phyloP scores from a whole-genome alignment of 1,140 invertebrate genomes.

The Hirudo medicinalis region DNA sequence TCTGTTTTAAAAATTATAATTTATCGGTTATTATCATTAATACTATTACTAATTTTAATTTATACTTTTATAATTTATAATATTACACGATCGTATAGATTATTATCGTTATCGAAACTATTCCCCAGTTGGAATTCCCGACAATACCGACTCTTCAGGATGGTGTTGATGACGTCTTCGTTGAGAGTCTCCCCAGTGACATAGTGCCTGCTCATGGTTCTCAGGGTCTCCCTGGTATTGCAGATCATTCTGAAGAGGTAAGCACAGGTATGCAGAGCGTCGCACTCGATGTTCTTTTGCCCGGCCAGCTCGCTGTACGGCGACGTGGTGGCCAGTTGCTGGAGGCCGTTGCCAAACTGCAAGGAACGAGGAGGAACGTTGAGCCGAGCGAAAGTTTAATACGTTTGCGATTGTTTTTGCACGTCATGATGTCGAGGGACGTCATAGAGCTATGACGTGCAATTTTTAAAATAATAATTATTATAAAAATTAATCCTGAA shows the following conservation, averaged over 20 bases:
- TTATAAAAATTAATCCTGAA: not conserved
- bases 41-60: too few relatives aligned
- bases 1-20: too few relatives aligned
- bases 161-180: conserved; percentile 50
- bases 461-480: too few relatives aligned
- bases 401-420: too few relatives aligned
- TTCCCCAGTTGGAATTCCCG: not conserved
- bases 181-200: conserved; percentile 57
- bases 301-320: conserved; percentile 70
- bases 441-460: too few relatives aligned
- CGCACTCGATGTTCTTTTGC: conserved; percentile 76
- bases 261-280: conserved; percentile 63
- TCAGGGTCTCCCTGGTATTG: conserved; percentile 54
- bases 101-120: not conserved
- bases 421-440: too few relatives aligned
- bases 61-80: too few relatives aligned
- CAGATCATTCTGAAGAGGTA: conserved; percentile 70
- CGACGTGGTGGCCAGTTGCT: conserved; percentile 63
- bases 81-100: too few relatives aligned
- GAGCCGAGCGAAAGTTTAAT: too few relatives aligned
- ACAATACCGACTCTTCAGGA: conserved; percentile 41
- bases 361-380: conserved; percentile 8
- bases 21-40: too few relatives aligned
- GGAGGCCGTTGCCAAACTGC: conserved; percentile 66
- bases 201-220: conserved; percentile 57